phyloP scores from a whole-genome alignment of 1,140 invertebrate genomes.

The Uloborus diversus region DNA sequence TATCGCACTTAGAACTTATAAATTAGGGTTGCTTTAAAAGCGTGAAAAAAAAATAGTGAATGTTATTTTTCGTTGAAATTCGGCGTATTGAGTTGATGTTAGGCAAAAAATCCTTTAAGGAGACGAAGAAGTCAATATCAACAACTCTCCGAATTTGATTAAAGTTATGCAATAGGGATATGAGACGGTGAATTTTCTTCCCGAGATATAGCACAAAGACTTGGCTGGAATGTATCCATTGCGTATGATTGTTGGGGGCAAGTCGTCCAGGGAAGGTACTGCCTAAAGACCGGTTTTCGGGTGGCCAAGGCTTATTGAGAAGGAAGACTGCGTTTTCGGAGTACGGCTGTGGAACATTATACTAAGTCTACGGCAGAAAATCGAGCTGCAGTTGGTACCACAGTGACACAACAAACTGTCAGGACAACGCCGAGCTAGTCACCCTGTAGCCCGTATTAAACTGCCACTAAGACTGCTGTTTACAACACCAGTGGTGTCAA shows the following conservation, averaged over 20 bases:
- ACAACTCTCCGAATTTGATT: neutral
- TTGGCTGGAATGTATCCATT: slow-evolving; percentile 16
- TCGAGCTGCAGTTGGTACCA: neutral
- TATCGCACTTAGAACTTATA: no score
- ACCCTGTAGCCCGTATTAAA: neutral
- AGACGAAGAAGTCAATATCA: no score
- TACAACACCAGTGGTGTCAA: neutral
- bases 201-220: slow-evolving; percentile 3
- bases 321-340: neutral
- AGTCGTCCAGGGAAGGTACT: neutral
- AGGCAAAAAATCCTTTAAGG: no score
- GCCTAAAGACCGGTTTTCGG: neutral
- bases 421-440: neutral
- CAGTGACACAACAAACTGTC: neutral
- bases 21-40: no score
- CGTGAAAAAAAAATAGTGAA: no score
- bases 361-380: no score
- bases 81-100: no score
- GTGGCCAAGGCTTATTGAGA: neutral
- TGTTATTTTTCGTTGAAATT: no score
- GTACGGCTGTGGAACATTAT: neutral
- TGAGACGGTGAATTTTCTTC: neutral
- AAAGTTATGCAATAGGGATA: neutral
- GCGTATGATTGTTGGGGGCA: neutral
- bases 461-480: neutral